Base-by-base conservation (phyloP, 2,113 vertebrate species). In the Gopherus evgoodei region DNA sequence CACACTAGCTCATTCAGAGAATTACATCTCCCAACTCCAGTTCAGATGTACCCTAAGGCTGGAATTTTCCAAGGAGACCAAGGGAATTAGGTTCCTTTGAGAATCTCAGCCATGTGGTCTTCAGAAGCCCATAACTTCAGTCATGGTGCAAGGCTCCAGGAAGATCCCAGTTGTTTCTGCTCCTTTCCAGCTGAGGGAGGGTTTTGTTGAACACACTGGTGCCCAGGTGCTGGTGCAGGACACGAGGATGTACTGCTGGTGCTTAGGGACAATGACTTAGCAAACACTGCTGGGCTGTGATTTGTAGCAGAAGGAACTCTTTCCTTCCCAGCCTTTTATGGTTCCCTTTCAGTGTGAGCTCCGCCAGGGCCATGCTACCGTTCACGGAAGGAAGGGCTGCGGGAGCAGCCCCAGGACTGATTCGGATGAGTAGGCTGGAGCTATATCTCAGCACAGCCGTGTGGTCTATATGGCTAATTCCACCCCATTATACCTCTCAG, bases 381-480 rank as follows among this genome's bases (percentile, higher is more conserved):
- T 10, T 72, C 19, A 38, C 5, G 9, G 65, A 72, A 72, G 65
- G 10, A 38, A 38, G 65, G 35, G 19, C 21, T 62, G 29, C 14
- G 57, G 57, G 13, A 59, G 24, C 56, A 59, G 56, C 25, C 17
- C 8, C 17, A 69, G 65, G 35, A 10, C 65, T 72, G 65, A 21
- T 38, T 72, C 19, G 5, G 69, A 79, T 6, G 1, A 81, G 52
- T 84, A 75, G 9, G 44, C 50, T 29, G 65, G 8, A 50, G 65
- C 75, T 90, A n/a, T 38, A 38, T 38, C 65, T 31, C 53, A 35
- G 57, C 81, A 29, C 47, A 44, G 22, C 24, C 25, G 1, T 90
- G 1, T 0, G 53, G 35, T 27, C 75, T 42, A 12, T 0, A 0
- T 50, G 65, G 38, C 16, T 72, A 81, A 56, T 29, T 38, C 17